These are phyloP conservation scores for Drosophila eohydei DNA, from an alignment of 2,888 invertebrate genomes.

Conservation along the genomic window DNA sequence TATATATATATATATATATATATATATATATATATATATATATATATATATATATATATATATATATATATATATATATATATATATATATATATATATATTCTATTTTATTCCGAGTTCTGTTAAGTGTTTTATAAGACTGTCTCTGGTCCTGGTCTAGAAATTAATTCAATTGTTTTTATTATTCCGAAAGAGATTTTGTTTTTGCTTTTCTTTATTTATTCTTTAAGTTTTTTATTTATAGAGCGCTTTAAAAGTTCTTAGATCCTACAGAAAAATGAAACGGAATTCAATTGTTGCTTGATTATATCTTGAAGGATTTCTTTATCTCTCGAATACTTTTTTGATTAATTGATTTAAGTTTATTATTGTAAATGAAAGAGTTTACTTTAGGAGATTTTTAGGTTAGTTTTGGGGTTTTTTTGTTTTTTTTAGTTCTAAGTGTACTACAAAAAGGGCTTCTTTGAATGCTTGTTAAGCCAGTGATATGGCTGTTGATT, in stretches of 20 bases:
- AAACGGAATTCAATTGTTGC: slow-evolving; percentile 15
- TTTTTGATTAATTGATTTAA: slow-evolving; percentile 12
- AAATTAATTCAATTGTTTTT: slow-evolving; percentile 17
- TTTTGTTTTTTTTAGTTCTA: neutral
- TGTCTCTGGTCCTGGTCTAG: slow-evolving; percentile 40
- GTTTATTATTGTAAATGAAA: slow-evolving; percentile 14
- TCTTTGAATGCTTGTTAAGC: slow-evolving; percentile 15
- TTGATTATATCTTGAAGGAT: slow-evolving; percentile 1
- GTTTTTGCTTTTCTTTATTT: slow-evolving; percentile 6
- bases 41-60: neutral
- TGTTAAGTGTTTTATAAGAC: slow-evolving; percentile 32
- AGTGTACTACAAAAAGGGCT: neutral
- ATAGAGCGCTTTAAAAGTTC: slow-evolving; percentile 21
- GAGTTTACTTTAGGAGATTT: neutral
- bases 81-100: neutral
- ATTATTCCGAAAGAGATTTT: slow-evolving; percentile 47
- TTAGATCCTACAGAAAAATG: slow-evolving; percentile 35
- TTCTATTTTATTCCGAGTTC: neutral
- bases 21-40: slow-evolving; percentile 36
- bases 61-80: neutral
- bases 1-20: slow-evolving; percentile 39
- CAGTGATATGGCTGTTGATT: slow-evolving; percentile 58
- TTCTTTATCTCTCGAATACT: slow-evolving; percentile 8
- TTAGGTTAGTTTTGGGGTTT: neutral
- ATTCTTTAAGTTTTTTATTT: slow-evolving; percentile 15